A percentile compares a stretch with the other conserved stretches of the same genome.
Conservation (phyloP, 2,797 vertebrate species). For the Valencia hispanica region DNA sequence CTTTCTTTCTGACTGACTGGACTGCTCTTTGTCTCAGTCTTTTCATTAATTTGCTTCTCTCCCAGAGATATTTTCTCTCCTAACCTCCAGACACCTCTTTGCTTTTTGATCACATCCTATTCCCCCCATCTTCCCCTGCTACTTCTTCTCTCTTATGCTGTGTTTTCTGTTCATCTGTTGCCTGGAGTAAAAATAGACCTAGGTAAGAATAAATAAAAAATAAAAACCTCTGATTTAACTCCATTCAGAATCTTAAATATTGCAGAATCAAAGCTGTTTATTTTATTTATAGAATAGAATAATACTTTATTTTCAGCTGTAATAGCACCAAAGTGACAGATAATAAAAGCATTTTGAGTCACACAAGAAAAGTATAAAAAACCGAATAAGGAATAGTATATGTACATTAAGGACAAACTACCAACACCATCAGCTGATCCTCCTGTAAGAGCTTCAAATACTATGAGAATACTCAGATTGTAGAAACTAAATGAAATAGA, state of each 20-base stretch:
- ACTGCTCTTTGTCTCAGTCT: conserved; percentile 40
- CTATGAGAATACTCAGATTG: neutral
- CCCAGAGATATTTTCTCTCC: conserved; percentile 16
- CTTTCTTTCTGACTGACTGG: conserved; percentile 28
- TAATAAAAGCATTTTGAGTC: too few species aligned
- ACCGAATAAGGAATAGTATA: too few species aligned
- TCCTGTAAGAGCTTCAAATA: neutral
- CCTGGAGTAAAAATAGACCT: neutral
- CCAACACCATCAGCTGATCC: neutral
- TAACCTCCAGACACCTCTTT: conserved; percentile 12
- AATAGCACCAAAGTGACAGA: too few species aligned
- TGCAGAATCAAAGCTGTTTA: neutral
- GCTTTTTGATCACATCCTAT: conserved; percentile 24
- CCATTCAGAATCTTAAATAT: neutral
- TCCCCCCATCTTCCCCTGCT: conserved; percentile 17
- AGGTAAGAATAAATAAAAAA: too few species aligned
- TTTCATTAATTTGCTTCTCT: conserved; percentile 42
- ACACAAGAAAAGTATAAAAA: too few species aligned
- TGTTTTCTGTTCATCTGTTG: neutral
- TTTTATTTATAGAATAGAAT: too few species aligned
- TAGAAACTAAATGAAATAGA: neutral
- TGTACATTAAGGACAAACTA: too few species aligned
- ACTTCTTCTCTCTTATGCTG: conserved; percentile 1
- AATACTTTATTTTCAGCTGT: too few species aligned
- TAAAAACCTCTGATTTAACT: neutral